Base-by-base conservation (phyloP, 2,797 vertebrate species). In the Bradypus variegatus region DNA sequence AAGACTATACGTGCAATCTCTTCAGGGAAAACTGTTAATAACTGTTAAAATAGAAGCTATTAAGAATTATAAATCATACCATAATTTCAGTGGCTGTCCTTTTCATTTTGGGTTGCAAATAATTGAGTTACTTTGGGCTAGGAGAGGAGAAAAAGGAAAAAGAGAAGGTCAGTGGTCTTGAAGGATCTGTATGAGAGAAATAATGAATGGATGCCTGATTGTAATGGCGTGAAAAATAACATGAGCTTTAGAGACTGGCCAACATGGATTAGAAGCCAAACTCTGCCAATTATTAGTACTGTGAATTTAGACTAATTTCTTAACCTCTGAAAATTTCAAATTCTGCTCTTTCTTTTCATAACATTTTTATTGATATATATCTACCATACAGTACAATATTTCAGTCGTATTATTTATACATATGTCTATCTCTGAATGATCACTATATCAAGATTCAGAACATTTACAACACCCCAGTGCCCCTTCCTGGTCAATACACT, bases 1-100 rank as follows among this genome's bases (percentile, higher is more conserved):
- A 92, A 91, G 82, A 48, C 50, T 78, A 77, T 77, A 41, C 25
- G 14, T 82, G 8, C 14, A 92, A 3, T 92, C 29, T 87, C 70
- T 93, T 94, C 19, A 83, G 92, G 78, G 86, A 90, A 82, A 94
- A 79, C 18, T 83, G 23, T 76, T 93, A 94, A 94, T 86, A 89
- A 70, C 38, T 77, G 2, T 88, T 93, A 86, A 95, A 93, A 94
- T 79, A 86, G 85, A 92, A 93, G 64, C 53, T 86, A 93, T 93
- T 92, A 94, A 77, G 87, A 93, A 41, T 41, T 70, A 82, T 94
- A 90, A 94, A 92, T 94, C 83, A 95, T 86, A 72, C 83, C 67
- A 69, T 75, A 72, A 85, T 86, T 91, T 53, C 29, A 89, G 31
- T 62, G 55, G 27, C 13, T 67, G 41, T 15, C 1, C 3, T 27